Evolutionary conservation across 2,113 vertebrate species (phyloP), one percentile per base, ranked within the genome.

Genomic region (Fulmarus glacialis): DNA sequence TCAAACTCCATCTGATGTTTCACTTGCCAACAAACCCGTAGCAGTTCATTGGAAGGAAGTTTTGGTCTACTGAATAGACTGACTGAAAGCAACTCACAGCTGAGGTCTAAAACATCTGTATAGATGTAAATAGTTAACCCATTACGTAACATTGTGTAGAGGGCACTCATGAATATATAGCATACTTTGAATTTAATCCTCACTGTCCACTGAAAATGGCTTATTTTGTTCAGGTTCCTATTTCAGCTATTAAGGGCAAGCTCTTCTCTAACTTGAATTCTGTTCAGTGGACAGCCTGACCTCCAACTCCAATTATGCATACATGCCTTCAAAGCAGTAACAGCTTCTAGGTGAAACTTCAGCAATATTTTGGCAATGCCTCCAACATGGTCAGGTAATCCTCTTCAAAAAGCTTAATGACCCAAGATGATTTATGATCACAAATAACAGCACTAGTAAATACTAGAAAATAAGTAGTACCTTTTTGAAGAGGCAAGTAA

Each of bases 71-170:
- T 26, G 23, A 87, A 66, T 14, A 89, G 23, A 81, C 13, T 38
- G 40, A 62, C 50, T n/a, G 42, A 84, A 86, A 93, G 42, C 24
- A 87, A 67, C 14, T 62, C 29, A 53, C 6, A 40, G 12, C 12
- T 32, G 7, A 68, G 1, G 11, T 62, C n/a, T 62, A 32, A 64
- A 91, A 63, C 5, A 29, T 34, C 48, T 58, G 5, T 27, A 23
- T 18, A 24, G 40, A 66, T 12, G 21, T 11, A 68, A 16, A 59
- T 15, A 92, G 15, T 74, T 62, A 77, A 83, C 10, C 15, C 15
- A 38, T 26, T 59, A 62, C 0, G 0, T 38, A 78, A 63, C 5
- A 6, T 8, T 59, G 11, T 36, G 8, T 8, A 67, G 45, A 84
- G 3, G 2, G 29, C 32, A 80, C 12, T 43, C 30, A 45, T 27